Evolutionary conservation across 2,797 vertebrate species (phyloP).

Genomic region (Ispidina lecontei): DNA sequence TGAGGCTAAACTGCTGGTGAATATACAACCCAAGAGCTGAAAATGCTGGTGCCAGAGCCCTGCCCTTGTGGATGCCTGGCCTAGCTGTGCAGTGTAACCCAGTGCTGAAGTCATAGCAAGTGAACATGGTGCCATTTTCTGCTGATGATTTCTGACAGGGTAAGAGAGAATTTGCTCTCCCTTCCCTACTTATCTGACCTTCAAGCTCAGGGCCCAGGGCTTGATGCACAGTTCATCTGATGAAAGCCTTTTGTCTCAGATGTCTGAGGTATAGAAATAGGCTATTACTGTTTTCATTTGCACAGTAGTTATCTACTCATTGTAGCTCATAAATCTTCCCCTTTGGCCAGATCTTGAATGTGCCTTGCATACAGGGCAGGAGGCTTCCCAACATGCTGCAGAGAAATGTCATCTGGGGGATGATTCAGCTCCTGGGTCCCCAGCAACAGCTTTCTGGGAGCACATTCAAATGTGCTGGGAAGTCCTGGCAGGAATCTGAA

Average conservation of each 20-base stretch:
- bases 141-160: conserved; percentile 43
- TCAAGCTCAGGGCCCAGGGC: background rate
- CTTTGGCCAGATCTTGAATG: background rate
- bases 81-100: conserved; percentile 35
- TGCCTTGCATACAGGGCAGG: background rate
- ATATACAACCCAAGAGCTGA: background rate
- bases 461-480: background rate
- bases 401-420: background rate
- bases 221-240: background rate
- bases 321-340: background rate
- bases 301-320: background rate
- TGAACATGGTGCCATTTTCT: conserved; percentile 53
- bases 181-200: background rate
- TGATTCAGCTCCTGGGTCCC: background rate
- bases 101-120: conserved; percentile 44
- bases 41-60: background rate
- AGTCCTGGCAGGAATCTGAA: background rate
- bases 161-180: conserved; percentile 42
- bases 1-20: background rate
- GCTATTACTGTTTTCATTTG: conserved; percentile 17
- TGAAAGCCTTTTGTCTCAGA: background rate
- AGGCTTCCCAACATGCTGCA: background rate
- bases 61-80: background rate
- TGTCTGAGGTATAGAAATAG: background rate
- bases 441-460: background rate